Base-by-base conservation (phyloP, 2,888 invertebrate species). In the Nowickia ferox region DNA sequence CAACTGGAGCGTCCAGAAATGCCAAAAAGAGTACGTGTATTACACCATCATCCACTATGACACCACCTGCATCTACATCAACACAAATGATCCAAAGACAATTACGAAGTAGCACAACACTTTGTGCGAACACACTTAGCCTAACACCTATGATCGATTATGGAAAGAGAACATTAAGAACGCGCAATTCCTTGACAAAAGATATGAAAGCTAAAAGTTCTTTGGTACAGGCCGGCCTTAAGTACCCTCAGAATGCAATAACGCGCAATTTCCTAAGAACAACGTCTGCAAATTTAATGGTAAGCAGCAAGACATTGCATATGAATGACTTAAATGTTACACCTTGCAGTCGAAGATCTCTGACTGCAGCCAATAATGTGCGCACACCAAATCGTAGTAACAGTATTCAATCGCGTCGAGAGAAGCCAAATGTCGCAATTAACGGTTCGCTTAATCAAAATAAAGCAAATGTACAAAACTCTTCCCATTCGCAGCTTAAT, bases 131-230 rank as follows among this genome's bases (percentile, higher is more conserved):
- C 71, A 46, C 80, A 87, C 61, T 57, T 9, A 69, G 53, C 1
- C 10, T 48, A 15, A 19, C 63, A 40, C 63, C 55, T 9, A 1
- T 55, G 5, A 85, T 88, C n/a, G 92, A 92, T 71, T 89, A 91
- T 77, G 90, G 89, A 8, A 92, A 92, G 84, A 89, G 93, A 9
- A 92, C 91, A 40, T 84, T 92, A 19, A 89, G 92, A 68, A 92
- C 92, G 0, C 89, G 92, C 8, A 92, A 92, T 66, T 89, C 89
- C 10, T 87, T 89, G 38, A 79, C 88, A 42, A 90, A 88, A 88
- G 90, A 90, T 68, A 84, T 90, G 86, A 90, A 90, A 59, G 87
- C 87, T 9, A 90, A 89, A 84, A 65, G 82, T n/a, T 57, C 88
- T 9, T 77, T 88, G 59, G 78, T 76, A 10, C 69, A 69, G 22